These are phyloP conservation scores for human (Homo sapiens) DNA, from an alignment of 2,113 vertebrate genomes.

Conservation along the genomic window DNA sequence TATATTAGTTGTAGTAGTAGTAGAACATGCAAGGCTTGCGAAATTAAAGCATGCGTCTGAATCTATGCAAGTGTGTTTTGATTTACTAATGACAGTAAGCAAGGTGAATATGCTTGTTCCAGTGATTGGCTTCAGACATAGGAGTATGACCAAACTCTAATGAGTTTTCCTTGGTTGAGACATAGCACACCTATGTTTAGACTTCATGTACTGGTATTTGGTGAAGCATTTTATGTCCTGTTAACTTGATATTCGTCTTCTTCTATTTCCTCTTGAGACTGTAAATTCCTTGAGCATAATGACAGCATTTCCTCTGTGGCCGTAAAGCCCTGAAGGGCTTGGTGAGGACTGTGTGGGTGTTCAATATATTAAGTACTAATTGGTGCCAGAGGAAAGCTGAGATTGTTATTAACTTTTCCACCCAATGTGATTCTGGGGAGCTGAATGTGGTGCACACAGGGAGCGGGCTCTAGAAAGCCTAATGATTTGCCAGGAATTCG, in stretches of 20 bases:
- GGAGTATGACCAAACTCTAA: not conserved
- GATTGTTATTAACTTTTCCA: not conserved
- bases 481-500: not conserved
- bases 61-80: not conserved
- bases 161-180: not conserved
- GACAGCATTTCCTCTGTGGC: slow-evolving; percentile 20
- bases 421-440: not conserved
- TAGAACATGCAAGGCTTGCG: not conserved
- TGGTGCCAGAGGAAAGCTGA: not conserved
- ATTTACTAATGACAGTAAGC: not conserved
- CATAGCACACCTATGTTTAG: not conserved
- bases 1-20: not conserved
- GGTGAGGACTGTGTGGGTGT: not conserved
- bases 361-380: slow-evolving; percentile 1
- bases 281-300: slow-evolving; percentile 59
- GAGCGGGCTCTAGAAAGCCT: not conserved
- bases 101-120: not conserved
- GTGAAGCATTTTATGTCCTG: not conserved
- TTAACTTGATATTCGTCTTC: not conserved
- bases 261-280: not conserved
- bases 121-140: not conserved
- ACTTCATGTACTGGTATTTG: not conserved
- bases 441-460: fast-evolving
- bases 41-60: not conserved
- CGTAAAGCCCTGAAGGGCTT: not conserved